Percentiles rank a stretch among this genome's conserved stretches.
Conservation (phyloP, 2,888 invertebrate species). For the Parthenolecanium corni region DNA sequence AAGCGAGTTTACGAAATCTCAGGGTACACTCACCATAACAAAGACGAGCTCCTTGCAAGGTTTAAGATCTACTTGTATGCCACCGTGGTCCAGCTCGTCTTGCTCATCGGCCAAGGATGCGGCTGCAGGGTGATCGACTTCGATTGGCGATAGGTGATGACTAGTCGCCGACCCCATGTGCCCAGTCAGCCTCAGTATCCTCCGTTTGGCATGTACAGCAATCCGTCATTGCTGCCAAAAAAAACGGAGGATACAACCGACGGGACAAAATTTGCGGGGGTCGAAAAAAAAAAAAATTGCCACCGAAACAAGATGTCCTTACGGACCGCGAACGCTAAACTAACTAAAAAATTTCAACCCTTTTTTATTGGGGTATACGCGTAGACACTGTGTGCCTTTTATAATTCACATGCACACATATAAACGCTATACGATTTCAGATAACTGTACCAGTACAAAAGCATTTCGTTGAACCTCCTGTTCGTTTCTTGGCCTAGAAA, state of each 20-base stretch:
- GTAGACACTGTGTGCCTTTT: background rate
- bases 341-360: constrained; percentile 4
- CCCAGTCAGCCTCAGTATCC: constrained; percentile 25
- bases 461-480: no score
- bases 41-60: constrained; percentile 15
- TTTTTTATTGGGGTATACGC: background rate
- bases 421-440: no score
- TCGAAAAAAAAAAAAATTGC: constrained; percentile 2
- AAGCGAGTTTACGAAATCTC: no score
- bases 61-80: constrained; percentile 22
- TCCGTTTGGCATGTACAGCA: constrained; percentile 23
- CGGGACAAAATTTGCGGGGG: background rate
- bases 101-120: constrained; percentile 24
- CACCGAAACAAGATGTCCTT: constrained; percentile 4
- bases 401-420: no score
- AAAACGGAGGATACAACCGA: background rate
- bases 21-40: constrained; percentile 24
- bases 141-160: constrained; percentile 29
- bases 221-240: constrained; percentile 26
- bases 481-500: no score
- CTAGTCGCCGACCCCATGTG: constrained; percentile 33
- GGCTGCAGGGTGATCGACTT: constrained; percentile 5
- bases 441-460: no score
- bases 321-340: background rate
- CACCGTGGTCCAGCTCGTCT: constrained; percentile 28